These are phyloP conservation scores for Nymphalis polychloros DNA, from an alignment of 2,888 invertebrate species.

Conservation along the genomic window DNA sequence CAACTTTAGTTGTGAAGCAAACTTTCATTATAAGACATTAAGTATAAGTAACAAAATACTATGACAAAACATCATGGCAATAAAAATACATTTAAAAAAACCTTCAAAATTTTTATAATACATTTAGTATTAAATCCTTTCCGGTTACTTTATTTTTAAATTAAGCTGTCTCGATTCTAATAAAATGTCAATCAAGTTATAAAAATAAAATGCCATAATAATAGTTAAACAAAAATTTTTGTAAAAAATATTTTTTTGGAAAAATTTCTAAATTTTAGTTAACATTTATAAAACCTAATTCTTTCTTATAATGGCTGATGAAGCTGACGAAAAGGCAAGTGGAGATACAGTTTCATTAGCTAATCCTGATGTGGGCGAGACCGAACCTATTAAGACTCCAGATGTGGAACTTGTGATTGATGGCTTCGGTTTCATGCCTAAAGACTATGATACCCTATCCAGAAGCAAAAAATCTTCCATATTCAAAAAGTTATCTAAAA, in stretches of 20 bases:
- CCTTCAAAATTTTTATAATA: no score
- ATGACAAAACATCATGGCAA: no score
- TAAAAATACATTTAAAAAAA: no score
- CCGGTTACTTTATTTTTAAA: neutral
- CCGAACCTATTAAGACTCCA: slow-evolving; percentile 54
- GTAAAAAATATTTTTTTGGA: slow-evolving; percentile 9
- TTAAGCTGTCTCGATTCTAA: slow-evolving; percentile 14
- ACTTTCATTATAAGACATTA: no score
- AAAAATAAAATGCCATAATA: slow-evolving; percentile 3
- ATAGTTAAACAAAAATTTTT: neutral
- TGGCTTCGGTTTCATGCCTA: slow-evolving; percentile 77
- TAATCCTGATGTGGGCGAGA: slow-evolving; percentile 43
- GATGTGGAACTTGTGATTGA: slow-evolving; percentile 73
- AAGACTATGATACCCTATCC: slow-evolving; percentile 20
- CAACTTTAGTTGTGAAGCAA: no score
- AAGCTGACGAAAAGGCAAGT: slow-evolving; percentile 51
- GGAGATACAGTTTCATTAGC: slow-evolving; percentile 50
- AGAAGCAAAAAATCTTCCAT: slow-evolving; percentile 38
- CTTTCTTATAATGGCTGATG: slow-evolving; percentile 54
- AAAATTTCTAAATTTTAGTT: slow-evolving; percentile 20
- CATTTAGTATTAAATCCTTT: no score
- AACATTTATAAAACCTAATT: slow-evolving; percentile 37
- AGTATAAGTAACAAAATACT: no score
- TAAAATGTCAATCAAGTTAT: slow-evolving; percentile 4
- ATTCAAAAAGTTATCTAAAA: slow-evolving; percentile 45